Conservation (phyloP, 2,797 vertebrate genomes). For the Echeneis naucrates region DNA sequence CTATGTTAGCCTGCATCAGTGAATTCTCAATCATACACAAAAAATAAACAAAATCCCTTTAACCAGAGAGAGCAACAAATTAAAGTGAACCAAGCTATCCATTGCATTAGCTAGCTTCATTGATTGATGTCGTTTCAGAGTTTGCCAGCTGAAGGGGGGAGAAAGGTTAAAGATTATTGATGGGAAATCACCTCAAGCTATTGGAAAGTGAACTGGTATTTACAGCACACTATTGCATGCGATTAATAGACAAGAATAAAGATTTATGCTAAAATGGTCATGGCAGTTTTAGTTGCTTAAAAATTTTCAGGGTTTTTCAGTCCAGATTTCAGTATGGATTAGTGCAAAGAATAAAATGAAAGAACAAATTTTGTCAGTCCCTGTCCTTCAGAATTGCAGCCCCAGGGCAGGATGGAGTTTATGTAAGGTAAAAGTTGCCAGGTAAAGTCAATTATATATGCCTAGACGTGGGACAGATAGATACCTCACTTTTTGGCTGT, state of each 20-base stretch:
- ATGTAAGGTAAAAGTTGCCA: constrained; percentile 46
- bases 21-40: constrained; percentile 21
- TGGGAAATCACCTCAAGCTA: constrained; percentile 53
- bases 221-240: constrained; percentile 42
- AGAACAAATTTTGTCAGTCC: constrained; percentile 35
- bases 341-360: constrained; percentile 26
- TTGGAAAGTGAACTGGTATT: constrained; percentile 50
- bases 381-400: constrained; percentile 31
- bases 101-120: constrained; percentile 53
- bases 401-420: constrained; percentile 27
- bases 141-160: constrained; percentile 51
- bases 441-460: constrained; percentile 60
- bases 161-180: constrained; percentile 39
- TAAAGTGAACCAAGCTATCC: constrained; percentile 31
- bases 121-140: constrained; percentile 62
- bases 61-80: constrained; percentile 33
- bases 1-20: constrained; percentile 31
- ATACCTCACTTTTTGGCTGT: constrained; percentile 43
- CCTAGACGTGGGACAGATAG: constrained; percentile 39
- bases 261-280: constrained; percentile 52
- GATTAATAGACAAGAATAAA: constrained; percentile 39
- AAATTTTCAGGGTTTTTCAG: constrained; percentile 40
- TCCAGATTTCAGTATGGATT: constrained; percentile 15
- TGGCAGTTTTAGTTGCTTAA: no score
- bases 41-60: constrained; percentile 35